phyloP scores from a whole-genome alignment of 1,140 invertebrate species.

The Schmidtea mediterranea region DNA sequence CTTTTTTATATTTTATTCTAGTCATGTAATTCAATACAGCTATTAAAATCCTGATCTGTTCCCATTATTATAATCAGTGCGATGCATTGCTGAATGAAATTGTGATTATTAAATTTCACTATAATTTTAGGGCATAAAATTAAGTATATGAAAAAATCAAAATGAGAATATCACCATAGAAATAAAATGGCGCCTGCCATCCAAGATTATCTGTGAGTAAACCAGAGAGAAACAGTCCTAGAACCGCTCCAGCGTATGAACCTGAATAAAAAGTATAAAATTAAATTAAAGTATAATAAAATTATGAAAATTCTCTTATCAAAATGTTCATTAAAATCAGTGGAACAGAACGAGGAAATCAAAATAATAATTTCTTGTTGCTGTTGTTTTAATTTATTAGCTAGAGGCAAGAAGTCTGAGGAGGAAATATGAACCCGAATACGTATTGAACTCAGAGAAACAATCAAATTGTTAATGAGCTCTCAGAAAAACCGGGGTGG shows the following conservation, averaged over 20 bases:
- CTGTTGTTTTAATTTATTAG: no score
- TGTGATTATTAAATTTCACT: not conserved
- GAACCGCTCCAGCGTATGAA: conserved; percentile 74
- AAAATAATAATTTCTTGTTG: no score
- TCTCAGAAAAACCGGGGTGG: not conserved
- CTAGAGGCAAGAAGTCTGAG: no score
- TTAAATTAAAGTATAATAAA: conserved; percentile 5
- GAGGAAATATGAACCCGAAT: no score
- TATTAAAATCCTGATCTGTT: no score
- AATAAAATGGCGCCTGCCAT: conserved; percentile 85
- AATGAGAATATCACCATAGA: conserved; percentile 45
- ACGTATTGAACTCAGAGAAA: not conserved
- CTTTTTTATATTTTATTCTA: no score
- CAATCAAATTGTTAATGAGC: not conserved
- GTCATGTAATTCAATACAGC: no score
- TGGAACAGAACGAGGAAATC: no score
- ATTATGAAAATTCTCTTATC: not conserved
- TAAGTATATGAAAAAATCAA: not conserved
- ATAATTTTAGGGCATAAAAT: not conserved
- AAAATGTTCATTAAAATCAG: no score
- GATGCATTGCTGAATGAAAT: no score
- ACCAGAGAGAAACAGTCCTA: conserved; percentile 78
- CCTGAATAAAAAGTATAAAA: conserved; percentile 30
- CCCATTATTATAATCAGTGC: no score
- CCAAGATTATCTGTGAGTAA: conserved; percentile 56